Conservation (phyloP, 2,797 vertebrate species). For the Acomys russatus region DNA sequence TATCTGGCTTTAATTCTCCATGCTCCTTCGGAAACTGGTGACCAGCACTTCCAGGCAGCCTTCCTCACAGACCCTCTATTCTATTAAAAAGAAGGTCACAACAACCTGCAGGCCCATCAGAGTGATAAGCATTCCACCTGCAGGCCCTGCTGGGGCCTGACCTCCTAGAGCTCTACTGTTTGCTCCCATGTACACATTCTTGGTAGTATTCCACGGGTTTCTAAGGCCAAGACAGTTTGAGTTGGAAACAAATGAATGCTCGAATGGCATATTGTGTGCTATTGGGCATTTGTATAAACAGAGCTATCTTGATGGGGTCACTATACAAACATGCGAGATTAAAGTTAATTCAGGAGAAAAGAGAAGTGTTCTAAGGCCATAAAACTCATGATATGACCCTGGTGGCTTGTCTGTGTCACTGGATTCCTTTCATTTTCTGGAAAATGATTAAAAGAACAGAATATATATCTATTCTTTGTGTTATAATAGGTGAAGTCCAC, state of each 20-base stretch:
- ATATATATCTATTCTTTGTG: background rate
- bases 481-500: constrained; percentile 7
- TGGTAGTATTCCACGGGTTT: constrained; percentile 50
- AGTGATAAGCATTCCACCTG: background rate
- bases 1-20: background rate
- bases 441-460: constrained; percentile 35
- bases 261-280: background rate
- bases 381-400: background rate
- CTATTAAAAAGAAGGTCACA: background rate
- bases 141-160: constrained; percentile 34
- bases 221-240: constrained; percentile 20
- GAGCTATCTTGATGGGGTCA: constrained; percentile 23
- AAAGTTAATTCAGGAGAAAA: constrained; percentile 28
- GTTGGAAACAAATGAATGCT: constrained; percentile 32
- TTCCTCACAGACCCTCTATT: background rate
- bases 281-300: constrained; percentile 5
- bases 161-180: background rate
- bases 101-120: background rate
- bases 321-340: background rate
- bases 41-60: background rate
- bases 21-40: background rate
- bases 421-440: constrained; percentile 41
- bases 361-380: constrained; percentile 19
- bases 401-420: background rate
- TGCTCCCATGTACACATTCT: constrained; percentile 13